Base-by-base conservation (phyloP, 2,888 invertebrate genomes). In the Diarsia brunnea region DNA sequence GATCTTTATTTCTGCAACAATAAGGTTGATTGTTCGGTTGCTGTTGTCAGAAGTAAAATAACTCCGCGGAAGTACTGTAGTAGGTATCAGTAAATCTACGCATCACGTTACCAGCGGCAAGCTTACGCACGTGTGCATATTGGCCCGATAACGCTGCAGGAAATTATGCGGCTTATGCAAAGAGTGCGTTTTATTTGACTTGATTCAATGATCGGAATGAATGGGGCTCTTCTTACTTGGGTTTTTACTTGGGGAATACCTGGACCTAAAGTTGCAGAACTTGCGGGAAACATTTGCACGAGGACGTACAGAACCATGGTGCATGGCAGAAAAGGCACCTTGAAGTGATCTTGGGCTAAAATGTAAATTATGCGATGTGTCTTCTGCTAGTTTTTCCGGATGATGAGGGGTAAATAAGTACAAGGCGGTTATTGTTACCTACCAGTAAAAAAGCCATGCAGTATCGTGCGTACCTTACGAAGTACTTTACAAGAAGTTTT, bases 101-200 rank as follows among this genome's bases (percentile, higher is more conserved):
- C n/a, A 67, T 43, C 43, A 60, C 24, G n/a, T 19, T n/a, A 43
- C 14, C 7, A 31, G 47, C 51, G 38, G 65, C 31, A 51, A 53
- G 24, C 27, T 47, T 73, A 63, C 73, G 69, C 80, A 84, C 66
- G 61, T 79, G 73, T 31, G 47, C 65, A 67, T 27, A 14, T 27
- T 16, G 43, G 27, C 8, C 31, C 60, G 80, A 79, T 73, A 73
- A 45, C 60, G 31, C n/a, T 27, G 58, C 24, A 77, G 51, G 61
- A 66, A n/a, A n/a, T n/a, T 31, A 51, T 49, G 69, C 53, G 45
- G 67, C 65, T 51, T 60, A 60, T 8, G 24, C 10, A 24, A 63
- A 63, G 53, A 43, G 38, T 67, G n/a, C 16, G 66, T 64, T 67
- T 82, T 58, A 68, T 78, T 80, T 67, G n/a, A 19, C n/a, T 45